Percentiles rank a stretch among this genome's conserved stretches.
Evolutionary conservation across 2,797 vertebrate genomes (phyloP).

Genomic region (Leontocebus nigricollis): DNA sequence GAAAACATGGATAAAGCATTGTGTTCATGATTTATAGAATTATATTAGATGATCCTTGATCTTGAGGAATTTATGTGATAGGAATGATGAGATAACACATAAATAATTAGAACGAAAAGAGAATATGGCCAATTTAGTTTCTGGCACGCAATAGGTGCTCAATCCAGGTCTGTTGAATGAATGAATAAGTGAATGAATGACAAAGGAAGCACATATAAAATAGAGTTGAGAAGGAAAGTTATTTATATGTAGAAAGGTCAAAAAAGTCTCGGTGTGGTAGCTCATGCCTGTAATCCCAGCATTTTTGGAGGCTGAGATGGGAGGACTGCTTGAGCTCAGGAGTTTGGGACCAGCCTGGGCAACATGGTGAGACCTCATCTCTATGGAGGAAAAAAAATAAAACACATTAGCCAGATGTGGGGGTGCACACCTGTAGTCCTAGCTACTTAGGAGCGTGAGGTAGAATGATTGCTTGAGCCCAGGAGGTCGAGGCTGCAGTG

Average conservation of each 20-base stretch:
- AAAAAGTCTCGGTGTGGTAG: not conserved
- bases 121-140: not conserved
- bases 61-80: not conserved
- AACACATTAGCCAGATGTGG: not conserved
- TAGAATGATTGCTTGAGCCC: not conserved
- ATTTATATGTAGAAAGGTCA: not conserved
- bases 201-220: not conserved
- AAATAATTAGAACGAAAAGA: not conserved
- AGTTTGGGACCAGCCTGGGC: not conserved
- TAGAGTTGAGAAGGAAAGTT: not conserved
- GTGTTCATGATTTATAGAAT: not conserved
- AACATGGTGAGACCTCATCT: not conserved
- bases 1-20: not conserved
- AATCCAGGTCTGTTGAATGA: not conserved
- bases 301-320: not conserved
- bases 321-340: not conserved
- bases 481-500: not conserved
- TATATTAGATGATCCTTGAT: not conserved
- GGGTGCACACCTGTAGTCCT: not conserved
- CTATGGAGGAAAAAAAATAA: not conserved
- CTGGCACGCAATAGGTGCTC: not conserved
- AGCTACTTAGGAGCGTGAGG: not conserved
- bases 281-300: not conserved
- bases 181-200: not conserved
- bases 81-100: not conserved